Evolutionary conservation across 2,888 invertebrate genomes (phyloP), one percentile per base, ranked within the genome.

Genomic region (Macropis europaea): DNA sequence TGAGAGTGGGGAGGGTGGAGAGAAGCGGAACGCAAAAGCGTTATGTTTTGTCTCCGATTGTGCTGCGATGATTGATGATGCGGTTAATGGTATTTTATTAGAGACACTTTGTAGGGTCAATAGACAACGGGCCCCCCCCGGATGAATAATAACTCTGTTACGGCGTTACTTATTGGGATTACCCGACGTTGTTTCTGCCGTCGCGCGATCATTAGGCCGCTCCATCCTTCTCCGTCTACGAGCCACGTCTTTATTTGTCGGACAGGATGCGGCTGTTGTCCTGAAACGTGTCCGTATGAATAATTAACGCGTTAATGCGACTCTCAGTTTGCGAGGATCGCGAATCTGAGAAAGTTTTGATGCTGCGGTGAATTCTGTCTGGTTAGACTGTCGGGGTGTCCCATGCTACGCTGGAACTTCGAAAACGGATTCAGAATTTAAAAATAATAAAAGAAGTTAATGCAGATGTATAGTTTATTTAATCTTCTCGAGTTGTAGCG

Each of bases 1-100:
- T 1, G 17, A 30, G 38, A 15, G 38, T 38, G 15, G 15, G 54
- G 43, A 5, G 24, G 48, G 62, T 7, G 7, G 48, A 43, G 56
- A 72, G 40, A 48, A 32, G 54, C 70, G 47, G 73, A 57, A 72
- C 67, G 64, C 72, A 77, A 68, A 67, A 75, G 76, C 74, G 80
- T 71, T n/a, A 71, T 82, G 83, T 84, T 84, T 84, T 85, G 82
- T 82, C 83, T 83, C 78, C 79, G 78, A 76, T 69, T 76, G 79
- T 81, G 78, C 81, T 78, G 77, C 57, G 82, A 82, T 85, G 85
- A 85, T 85, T 84, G 83, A 85, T 85, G 85, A 84, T 79, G 82
- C 82, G 82, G 84, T 85, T 85, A 85, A 85, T 85, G 83, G 80
- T 78, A 82, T 85, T 85, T 85, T 84, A 85, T 85, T 85, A 82